Percentiles rank a stretch among this genome's conserved stretches.
These are phyloP conservation scores for Plagodis pulveraria DNA, from an alignment of 2,888 invertebrate genomes.

Conservation along the genomic window DNA sequence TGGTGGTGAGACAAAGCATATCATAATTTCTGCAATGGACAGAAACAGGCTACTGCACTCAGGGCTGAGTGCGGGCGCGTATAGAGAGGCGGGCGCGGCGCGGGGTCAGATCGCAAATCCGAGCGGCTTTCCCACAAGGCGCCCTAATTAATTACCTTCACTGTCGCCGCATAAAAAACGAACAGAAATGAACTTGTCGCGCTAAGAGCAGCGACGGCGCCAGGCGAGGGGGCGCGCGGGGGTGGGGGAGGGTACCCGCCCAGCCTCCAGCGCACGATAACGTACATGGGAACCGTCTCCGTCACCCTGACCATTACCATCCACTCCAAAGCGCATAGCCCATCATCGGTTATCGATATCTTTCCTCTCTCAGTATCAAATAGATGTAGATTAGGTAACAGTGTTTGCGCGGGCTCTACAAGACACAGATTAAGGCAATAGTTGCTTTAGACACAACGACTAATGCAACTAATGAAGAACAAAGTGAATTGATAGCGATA, in stretches of 20 bases:
- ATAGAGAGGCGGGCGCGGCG: background rate
- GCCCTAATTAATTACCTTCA: conserved; percentile 78
- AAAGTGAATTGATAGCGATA: background rate
- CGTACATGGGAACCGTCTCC: conserved; percentile 57
- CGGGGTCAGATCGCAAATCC: conserved; percentile 51
- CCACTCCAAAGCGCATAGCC: conserved; percentile 15
- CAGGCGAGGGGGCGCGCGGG: conserved; percentile 44
- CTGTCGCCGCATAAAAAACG: conserved; percentile 68
- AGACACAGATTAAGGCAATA: background rate
- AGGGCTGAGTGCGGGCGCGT: background rate
- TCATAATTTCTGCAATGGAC: conserved; percentile 12
- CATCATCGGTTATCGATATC: conserved; percentile 3
- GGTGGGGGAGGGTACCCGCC: conserved; percentile 40
- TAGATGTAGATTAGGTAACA: conserved; percentile 8
- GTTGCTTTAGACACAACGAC: no score
- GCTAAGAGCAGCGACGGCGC: conserved; percentile 80
- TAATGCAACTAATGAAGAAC: background rate
- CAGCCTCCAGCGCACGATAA: conserved; percentile 59
- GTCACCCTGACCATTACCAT: conserved; percentile 53
- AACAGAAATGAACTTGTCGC: conserved; percentile 59
- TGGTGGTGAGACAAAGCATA: background rate
- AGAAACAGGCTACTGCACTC: conserved; percentile 14
- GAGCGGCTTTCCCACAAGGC: conserved; percentile 55
- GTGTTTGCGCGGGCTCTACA: background rate
- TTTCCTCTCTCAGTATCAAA: background rate